These are phyloP conservation scores for Ptyas mucosa DNA, from an alignment of 2,113 vertebrate species.

Conservation along the genomic window DNA sequence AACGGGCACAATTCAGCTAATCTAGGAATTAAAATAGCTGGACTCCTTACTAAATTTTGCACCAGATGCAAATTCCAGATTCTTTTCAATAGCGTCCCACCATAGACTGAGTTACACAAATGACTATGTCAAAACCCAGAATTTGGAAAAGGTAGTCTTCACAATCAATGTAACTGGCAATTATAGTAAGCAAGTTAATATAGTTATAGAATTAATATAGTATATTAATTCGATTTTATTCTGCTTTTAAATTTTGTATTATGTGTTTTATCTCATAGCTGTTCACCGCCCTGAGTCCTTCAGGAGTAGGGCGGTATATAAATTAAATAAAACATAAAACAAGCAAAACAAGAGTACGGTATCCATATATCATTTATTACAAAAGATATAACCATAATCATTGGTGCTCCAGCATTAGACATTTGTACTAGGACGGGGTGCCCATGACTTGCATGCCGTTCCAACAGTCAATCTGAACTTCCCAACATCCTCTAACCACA, in stretches of 20 bases:
- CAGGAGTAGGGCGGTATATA: no score
- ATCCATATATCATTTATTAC: not conserved
- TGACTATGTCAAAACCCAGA: not conserved
- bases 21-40: not conserved
- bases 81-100: not conserved
- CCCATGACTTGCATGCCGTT: not conserved
- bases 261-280: no score
- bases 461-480: not conserved
- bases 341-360: no score
- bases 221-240: no score
- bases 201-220: no score
- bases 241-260: no score
- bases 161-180: not conserved
- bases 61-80: not conserved
- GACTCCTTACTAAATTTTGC: not conserved
- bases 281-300: no score
- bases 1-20: not conserved
- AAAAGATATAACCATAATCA: not conserved
- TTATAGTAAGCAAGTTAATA: no score
- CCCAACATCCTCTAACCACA: not conserved
- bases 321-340: no score
- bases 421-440: not conserved
- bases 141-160: not conserved
- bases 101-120: not conserved
- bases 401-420: not conserved